Evolutionary conservation across 2,797 vertebrate genomes (phyloP), one percentile per base, ranked within the genome.

Genomic region (Chaunax sp.): DNA sequence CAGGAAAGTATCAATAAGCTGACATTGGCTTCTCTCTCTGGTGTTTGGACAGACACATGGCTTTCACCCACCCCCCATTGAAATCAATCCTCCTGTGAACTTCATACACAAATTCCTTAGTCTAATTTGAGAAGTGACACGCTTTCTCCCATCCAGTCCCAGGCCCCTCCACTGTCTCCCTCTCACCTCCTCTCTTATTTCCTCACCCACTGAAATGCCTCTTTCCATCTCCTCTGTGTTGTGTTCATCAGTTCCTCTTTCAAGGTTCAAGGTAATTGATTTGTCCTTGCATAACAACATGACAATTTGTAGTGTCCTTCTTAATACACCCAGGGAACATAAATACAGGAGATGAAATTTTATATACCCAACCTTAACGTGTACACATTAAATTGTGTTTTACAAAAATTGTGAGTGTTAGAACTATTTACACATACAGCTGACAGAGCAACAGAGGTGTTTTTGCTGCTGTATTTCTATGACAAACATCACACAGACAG

Each of bases 111-210:
- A 87, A 94, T 94, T 93, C 92, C 85, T 84, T 45, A 35, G 82
- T 90, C 93, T 94, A 94, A 94, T 92, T 94, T 91, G 84, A 93
- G 90, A 89, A 83, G 80, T 89, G 87, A 85, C 84, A 90, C 83
- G 81, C 79, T 83, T 82, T 77, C 75, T 81, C 78, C 72, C 58
- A 60, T 70, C 64, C 73, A 41, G 58, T 30, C 49, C 28, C 35
- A 38, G 20, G 11, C 65, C 52, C 54, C 56, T 54, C 41, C 53
- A 61, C 71, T 73, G 75, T 79, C 80, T 71, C 62, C 57, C 53
- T 55, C 41, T 47, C 20, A n/a, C 30, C 65, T 22, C 43, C 53
- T 60, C 43, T 67, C 73, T 72, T 28, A 61, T 71, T 76, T 77
- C 78, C 45, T 75, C 37, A 64, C 61, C 63, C 49, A 15, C 47